Base-by-base conservation (phyloP, 2,113 vertebrate species). In the Lampris incognitus region DNA sequence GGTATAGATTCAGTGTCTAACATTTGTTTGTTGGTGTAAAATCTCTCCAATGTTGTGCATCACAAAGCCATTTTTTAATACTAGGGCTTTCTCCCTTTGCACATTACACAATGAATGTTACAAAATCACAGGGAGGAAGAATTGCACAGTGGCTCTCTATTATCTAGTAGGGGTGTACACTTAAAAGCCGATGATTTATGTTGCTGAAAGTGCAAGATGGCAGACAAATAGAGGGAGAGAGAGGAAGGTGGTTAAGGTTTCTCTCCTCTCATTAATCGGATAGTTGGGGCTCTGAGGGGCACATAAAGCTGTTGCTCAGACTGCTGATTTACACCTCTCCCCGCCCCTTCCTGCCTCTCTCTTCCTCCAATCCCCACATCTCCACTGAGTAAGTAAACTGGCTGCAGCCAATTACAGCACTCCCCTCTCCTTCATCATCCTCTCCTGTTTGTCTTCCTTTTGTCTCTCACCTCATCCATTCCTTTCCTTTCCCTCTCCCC, bases 181-280 rank as follows among this genome's bases (percentile, higher is more conserved):
- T 91, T 86, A 85, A 85, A 77, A 82, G 79, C 73, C 74, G 73
- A 70, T 91, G 90, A 92, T 91, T 91, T 88, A 90, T 90, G 73
- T 63, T 65, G 50, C 78, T 70, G 74, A 84, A 92, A 87, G 89
- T 88, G 87, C 85, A 87, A 86, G 74, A 86, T 63, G 81, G 90
- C 86, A 88, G 77, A 83, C 91, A 86, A 41, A 84, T 58, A 70
- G 73, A 69, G 66, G 66, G 66, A 63, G 81, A 57, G 75, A 81
- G 67, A 61, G 59, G 72, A 73, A 74, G 83, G 84, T 80, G 65
- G 84, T 85, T 85, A 83, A 75, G 82, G 83, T 88, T 92, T 84
- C 85, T 85, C 88, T 80, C 74, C 80, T 89, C 83, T 88, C 87
- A 88, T 93, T 92, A 88, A 91, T 85, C 70, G 80, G 81, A 88